Base-by-base conservation (phyloP, 2,113 vertebrate species). In the Grantiella picta region DNA sequence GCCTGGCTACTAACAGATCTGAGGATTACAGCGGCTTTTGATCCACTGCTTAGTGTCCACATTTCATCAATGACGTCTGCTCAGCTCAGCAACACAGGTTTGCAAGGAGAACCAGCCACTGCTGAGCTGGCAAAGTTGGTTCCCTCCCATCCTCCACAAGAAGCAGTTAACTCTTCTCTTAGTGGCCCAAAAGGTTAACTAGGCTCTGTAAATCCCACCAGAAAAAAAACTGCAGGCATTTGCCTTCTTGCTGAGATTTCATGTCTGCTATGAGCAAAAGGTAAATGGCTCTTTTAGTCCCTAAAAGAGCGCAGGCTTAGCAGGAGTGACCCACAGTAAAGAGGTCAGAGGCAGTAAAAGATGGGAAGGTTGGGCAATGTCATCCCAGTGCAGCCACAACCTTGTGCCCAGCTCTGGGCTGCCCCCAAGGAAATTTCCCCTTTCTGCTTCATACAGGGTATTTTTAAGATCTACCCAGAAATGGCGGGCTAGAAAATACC, bases 111-210 rank as follows among this genome's bases (percentile, higher is more conserved):
- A 68, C 73, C 73, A 86, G 86, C 23, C 76, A 69, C 21, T 71
- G 89, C 91, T 70, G 94, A 94, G 86, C 94, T 95, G 94, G 88
- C 95, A 96, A 96, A 96, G 40, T 44, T 64, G 24, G 35, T 82
- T 27, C 33, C 52, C 56, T 86, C 76, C n/a, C 3, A 21, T 40
- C 70, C 76, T 89, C 79, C 61, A 33, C 0, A 0, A 70, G 52
- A n/a, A 93, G 45, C 59, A 45, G 22, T 44, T 89, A 90, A 50
- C 56, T 82, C 66, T 77, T 93, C 47, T 61, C 2, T 13, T 0
- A 0, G 47, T 38, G 69, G 76, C 44, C 49, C 40, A 47, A 71
- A 92, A 94, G 63, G 70, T 81, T 85, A 92, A 63, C 50, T 38
- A 57, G 54, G 53, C 13, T 63, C 70, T n/a, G 44, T 64, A 92